A percentile compares a stretch with the other conserved stretches of the same genome.
Conservation (phyloP, 2,113 vertebrate genomes). For the Lepus americanus region DNA sequence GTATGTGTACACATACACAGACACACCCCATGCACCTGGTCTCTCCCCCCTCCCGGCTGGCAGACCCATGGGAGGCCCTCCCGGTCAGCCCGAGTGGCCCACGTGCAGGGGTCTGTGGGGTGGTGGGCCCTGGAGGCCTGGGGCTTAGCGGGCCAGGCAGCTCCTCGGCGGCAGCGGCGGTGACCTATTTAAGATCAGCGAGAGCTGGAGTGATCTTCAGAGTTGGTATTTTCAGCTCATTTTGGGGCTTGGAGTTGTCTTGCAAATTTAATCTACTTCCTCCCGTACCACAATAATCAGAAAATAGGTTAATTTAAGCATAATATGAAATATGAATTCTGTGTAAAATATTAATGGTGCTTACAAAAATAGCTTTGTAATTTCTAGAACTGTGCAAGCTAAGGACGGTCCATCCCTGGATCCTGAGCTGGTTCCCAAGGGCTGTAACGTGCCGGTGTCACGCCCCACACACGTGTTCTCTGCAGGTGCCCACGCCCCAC, state of each 20-base stretch:
- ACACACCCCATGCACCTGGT: too few species aligned
- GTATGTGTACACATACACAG: too few species aligned
- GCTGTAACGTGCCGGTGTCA: fast-evolving
- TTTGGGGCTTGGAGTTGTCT: slow-evolving; percentile 8
- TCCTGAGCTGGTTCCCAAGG: not conserved
- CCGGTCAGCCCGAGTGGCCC: too few species aligned
- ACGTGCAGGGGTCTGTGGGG: too few species aligned
- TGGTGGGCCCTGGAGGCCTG: too few species aligned
- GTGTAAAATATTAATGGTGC: not conserved
- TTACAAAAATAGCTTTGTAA: slow-evolving; percentile 64
- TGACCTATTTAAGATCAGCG: slow-evolving; percentile 64
- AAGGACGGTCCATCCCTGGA: not conserved
- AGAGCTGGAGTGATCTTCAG: not conserved
- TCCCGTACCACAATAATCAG: not conserved
- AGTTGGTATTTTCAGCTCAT: not conserved
- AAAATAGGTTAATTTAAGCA: slow-evolving; percentile 50
- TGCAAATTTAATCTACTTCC: slow-evolving; percentile 37
- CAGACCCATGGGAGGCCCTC: too few species aligned
- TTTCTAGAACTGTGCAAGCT: not conserved
- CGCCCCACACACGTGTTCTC: too few species aligned
- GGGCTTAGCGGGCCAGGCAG: too few species aligned
- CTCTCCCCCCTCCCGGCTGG: too few species aligned
- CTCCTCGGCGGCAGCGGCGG: not conserved
- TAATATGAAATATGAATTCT: not conserved
- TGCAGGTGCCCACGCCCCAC: too few species aligned